These are phyloP conservation scores for Drosophila quinaria DNA, from an alignment of 2,888 invertebrate genomes.

Conservation along the genomic window DNA sequence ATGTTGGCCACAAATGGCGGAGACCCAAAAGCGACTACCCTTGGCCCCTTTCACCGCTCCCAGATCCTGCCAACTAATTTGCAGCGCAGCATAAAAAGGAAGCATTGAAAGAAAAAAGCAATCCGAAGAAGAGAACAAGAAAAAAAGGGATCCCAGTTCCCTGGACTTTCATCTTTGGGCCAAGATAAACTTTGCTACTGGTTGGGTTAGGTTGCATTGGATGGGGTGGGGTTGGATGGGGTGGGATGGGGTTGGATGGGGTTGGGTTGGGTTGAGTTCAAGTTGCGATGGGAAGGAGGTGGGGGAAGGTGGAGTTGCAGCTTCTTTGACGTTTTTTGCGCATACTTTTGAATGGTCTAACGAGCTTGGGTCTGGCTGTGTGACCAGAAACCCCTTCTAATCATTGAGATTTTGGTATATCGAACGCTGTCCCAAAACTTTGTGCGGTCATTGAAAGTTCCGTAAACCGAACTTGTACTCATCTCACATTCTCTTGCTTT, in stretches of 20 bases:
- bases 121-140: constrained; percentile 14
- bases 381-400: constrained; percentile 53
- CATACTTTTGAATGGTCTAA: constrained; percentile 73
- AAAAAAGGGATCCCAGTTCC: constrained; percentile 35
- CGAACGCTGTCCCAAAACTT: constrained; percentile 73
- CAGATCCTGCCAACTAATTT: constrained; percentile 67
- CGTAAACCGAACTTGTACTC: constrained; percentile 37
- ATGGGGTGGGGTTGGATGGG: constrained; percentile 17
- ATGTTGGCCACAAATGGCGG: constrained; percentile 69
- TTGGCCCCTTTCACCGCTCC: background rate
- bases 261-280: constrained; percentile 17
- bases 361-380: constrained; percentile 54
- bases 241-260: constrained; percentile 11
- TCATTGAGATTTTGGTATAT: constrained; percentile 77
- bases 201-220: constrained; percentile 12
- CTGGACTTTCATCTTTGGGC: constrained; percentile 64
- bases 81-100: constrained; percentile 71
- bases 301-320: background rate
- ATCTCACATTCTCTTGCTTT: constrained; percentile 18
- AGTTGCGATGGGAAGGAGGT: background rate
- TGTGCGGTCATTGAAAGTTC: constrained; percentile 70
- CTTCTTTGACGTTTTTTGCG: constrained; percentile 69
- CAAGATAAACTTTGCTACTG: constrained; percentile 63
- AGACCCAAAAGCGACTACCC: constrained; percentile 29
- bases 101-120: constrained; percentile 35